Conservation (phyloP, 2,797 vertebrate genomes). For the Oreortyx pictus region DNA sequence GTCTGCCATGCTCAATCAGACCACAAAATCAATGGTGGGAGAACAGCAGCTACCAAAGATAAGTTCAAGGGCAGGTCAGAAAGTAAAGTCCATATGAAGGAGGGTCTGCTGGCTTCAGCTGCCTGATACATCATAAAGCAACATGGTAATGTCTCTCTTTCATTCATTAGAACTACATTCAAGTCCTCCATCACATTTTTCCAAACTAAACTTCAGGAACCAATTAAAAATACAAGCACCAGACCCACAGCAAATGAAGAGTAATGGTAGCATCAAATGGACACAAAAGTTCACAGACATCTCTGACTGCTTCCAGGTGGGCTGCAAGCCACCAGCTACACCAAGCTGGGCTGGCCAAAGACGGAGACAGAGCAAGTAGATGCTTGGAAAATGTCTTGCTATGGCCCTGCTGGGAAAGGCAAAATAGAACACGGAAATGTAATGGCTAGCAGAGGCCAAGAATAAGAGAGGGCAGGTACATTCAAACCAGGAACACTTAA, state of each 20-base stretch:
- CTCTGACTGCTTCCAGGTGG: neutral
- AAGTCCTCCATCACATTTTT: neutral
- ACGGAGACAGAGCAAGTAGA: neutral
- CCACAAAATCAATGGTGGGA: slow-evolving; percentile 28
- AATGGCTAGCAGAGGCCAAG: neutral
- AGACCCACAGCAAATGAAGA: neutral
- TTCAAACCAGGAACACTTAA: neutral
- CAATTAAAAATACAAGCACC: neutral
- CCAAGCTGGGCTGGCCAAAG: neutral
- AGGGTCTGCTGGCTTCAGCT: neutral
- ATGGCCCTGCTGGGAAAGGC: neutral
- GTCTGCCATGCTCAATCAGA: neutral
- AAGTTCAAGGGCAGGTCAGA: slow-evolving; percentile 81
- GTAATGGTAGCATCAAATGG: neutral
- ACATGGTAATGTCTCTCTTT: neutral
- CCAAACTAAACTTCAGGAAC: neutral
- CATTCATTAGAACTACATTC: neutral
- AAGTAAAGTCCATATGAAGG: slow-evolving; percentile 13
- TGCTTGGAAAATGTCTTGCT: neutral
- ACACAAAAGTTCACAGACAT: neutral
- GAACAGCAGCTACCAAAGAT: slow-evolving; percentile 37
- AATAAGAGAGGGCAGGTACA: neutral
- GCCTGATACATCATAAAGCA: neutral
- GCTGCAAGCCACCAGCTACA: neutral
- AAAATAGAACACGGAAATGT: neutral